Conservation (phyloP, 37 sponge, comb jelly and placozoan genomes). For the Chondrosia reniformis region DNA sequence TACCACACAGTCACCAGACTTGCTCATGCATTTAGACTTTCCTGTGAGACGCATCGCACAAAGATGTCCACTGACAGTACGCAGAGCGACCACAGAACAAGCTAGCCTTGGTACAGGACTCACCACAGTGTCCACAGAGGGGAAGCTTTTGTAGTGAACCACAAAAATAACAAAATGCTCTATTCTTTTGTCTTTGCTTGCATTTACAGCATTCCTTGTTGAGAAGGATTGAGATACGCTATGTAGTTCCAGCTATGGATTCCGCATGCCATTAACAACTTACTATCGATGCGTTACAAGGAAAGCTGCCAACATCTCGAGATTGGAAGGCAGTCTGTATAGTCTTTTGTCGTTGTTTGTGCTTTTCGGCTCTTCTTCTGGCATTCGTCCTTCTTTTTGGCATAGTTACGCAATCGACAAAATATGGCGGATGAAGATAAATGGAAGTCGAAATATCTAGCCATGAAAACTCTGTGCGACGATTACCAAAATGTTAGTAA, state of each 20-base stretch:
- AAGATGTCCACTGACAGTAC: too few species aligned
- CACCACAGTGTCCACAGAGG: slow-evolving; percentile 92
- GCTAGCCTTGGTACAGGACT: not conserved
- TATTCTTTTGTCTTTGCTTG: slow-evolving; percentile 89
- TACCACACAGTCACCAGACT: slow-evolving; percentile 93
- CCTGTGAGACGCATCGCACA: slow-evolving; percentile 31
- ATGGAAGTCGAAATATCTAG: slow-evolving; percentile 38
- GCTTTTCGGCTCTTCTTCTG: slow-evolving; percentile 93
- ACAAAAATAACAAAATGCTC: slow-evolving; percentile 99
- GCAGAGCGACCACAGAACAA: too few species aligned
- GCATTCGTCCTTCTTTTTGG: slow-evolving; percentile 98
- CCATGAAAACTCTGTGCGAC: slow-evolving; percentile 58
- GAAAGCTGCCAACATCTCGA: slow-evolving; percentile 51
- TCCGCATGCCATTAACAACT: slow-evolving; percentile 9
- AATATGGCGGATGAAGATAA: not conserved
- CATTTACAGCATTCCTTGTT: slow-evolving; percentile 90
- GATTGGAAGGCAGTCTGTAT: slow-evolving; percentile 57
- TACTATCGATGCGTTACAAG: slow-evolving; percentile 78
- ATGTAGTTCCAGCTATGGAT: not conserved
- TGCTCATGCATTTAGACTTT: slow-evolving; percentile 94
- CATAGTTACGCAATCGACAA: slow-evolving; percentile 57
- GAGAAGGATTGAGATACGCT: not conserved
- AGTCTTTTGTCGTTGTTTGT: slow-evolving; percentile 75
- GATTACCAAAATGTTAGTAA: slow-evolving; percentile 55
- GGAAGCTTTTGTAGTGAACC: slow-evolving; percentile 77